Evolutionary conservation across 2,797 vertebrate species (phyloP).

Genomic region (Phaenicophaeus curvirostris): DNA sequence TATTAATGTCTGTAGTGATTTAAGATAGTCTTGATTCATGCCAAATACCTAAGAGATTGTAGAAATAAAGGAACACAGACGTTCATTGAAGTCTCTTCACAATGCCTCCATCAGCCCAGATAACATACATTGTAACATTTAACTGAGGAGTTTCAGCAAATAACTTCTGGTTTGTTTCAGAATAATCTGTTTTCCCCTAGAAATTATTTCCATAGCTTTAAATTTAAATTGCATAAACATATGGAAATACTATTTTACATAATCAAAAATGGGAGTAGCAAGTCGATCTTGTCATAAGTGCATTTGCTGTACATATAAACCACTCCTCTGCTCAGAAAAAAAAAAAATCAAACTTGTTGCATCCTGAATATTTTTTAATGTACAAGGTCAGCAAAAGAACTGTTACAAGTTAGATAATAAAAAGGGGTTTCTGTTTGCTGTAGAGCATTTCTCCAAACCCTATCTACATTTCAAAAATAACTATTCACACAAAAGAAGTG

Average conservation of each 20-base stretch:
- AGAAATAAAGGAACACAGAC: constrained; percentile 27
- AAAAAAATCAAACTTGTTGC: background rate
- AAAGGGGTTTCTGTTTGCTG: background rate
- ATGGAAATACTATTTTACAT: background rate
- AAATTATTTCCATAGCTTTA: constrained; percentile 8
- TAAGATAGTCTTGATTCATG: constrained; percentile 12
- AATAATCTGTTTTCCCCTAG: background rate
- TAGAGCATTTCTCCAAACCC: background rate
- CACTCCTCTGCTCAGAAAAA: background rate
- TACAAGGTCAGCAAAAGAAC: background rate
- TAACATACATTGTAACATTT: background rate
- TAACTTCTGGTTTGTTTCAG: constrained; percentile 6
- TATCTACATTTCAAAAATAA: background rate
- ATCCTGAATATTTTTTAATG: background rate
- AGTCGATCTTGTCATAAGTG: background rate
- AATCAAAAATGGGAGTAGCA: constrained; percentile 8
- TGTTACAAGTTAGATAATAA: background rate
- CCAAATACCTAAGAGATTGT: background rate
- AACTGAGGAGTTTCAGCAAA: constrained; percentile 5
- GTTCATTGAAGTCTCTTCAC: constrained; percentile 9
- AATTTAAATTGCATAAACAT: constrained; percentile 4
- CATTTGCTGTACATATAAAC: background rate
- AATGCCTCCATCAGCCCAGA: background rate
- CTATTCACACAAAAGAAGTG: background rate
- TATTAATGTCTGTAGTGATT: constrained; percentile 11